phyloP scores from a whole-genome alignment of 2,113 vertebrate genomes.

The Aspiorhynchus laticeps region DNA sequence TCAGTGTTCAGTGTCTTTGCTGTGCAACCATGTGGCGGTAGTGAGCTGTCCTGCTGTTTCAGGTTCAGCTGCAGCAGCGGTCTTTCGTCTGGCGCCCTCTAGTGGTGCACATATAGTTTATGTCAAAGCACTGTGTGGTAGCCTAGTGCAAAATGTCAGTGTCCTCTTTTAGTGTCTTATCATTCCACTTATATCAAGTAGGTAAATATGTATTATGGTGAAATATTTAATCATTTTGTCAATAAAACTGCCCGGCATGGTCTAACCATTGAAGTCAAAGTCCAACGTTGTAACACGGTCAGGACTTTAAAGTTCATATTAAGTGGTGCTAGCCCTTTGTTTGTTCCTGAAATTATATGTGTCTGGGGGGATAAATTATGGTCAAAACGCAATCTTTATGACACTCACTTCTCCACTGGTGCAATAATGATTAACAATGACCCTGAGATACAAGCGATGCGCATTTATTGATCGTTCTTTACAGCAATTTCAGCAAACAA shows the following conservation, averaged over 20 bases:
- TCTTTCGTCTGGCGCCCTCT: background rate
- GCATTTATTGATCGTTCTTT: background rate
- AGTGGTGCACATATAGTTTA: background rate
- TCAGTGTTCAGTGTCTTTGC: background rate
- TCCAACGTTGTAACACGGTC: slow-evolving; percentile 4
- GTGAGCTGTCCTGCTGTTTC: background rate
- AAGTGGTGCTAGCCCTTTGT: slow-evolving; percentile 29
- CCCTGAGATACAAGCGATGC: background rate
- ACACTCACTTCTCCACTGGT: slow-evolving; percentile 31
- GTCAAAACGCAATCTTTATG: slow-evolving; percentile 51
- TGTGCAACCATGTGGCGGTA: background rate
- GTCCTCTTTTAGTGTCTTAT: background rate
- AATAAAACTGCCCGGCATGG: background rate
- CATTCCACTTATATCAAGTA: background rate
- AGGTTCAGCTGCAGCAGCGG: too few species aligned
- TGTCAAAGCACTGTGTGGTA: background rate
- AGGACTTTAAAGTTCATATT: slow-evolving; percentile 15
- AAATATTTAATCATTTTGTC: slow-evolving; percentile 30
- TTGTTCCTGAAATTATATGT: slow-evolving; percentile 45
- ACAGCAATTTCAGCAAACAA: background rate
- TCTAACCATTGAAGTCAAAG: slow-evolving; percentile 1
- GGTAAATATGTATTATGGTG: slow-evolving; percentile 1
- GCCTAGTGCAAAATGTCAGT: background rate
- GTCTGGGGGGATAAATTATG: slow-evolving; percentile 19
- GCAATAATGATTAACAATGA: slow-evolving; percentile 59